Evolutionary conservation across 2,888 invertebrate genomes (phyloP), one percentile per base, ranked within the genome.

Genomic region (Danaus chrysippus): DNA sequence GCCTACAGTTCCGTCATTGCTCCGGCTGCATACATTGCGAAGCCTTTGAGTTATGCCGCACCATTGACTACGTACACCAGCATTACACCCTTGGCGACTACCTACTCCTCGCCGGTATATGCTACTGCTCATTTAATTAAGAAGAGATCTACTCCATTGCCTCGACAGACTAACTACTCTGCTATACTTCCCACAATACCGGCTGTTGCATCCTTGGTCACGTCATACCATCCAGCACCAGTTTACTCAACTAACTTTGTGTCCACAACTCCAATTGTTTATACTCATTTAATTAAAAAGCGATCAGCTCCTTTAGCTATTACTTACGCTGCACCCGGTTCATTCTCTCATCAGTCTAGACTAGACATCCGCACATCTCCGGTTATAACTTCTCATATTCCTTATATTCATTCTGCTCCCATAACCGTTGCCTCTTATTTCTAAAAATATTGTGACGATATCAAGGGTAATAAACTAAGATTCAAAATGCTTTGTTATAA

Each of bases 251-350:
- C 85, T 68, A 77, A 77, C 54, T 60, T 77, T 58, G 71, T 83
- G 52, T 60, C 65, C 73, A 61, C 74, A 77, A 52, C 77, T 58
- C 66, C 80, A 52, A 70, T 85, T 53, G 67, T 78, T 55, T 77
- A 74, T 64, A 64, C 78, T 8, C 83, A 84, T 62, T 74, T 79
- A 15, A 85, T 85, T 61, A 84, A 86, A 75, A 83, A 86, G 68
- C 76, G 82, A 3, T 83, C 83, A 9, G 78, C 75, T 55, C 73
- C 72, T 55, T 64, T 77, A 17, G 63, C 76, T 42, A 46, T 70
- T 57, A 61, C 82, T 5, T 76, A 77, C 70, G 56, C 79, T 12
- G 76, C 80, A 11, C 80, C 83, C 15, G 67, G 79, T n/a, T 68
- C 83, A 1, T 75, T 72, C 65, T 78, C 82, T 5, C 74, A 75